phyloP scores from a whole-genome alignment of 2,888 invertebrate genomes.

The Cheilosia variabilis region DNA sequence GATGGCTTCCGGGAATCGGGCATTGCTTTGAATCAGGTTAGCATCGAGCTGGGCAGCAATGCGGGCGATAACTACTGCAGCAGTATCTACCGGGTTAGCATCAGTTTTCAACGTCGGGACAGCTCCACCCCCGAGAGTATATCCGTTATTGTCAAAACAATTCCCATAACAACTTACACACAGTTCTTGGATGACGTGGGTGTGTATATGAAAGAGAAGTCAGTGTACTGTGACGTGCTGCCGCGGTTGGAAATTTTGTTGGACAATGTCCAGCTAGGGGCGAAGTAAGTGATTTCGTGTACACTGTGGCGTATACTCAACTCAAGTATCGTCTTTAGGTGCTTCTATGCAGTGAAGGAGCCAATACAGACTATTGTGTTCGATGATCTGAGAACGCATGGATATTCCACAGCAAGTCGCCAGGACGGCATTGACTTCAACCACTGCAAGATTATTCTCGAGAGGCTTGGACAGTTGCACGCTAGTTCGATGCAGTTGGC shows the following conservation, averaged over 20 bases:
- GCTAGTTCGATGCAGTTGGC: conserved; percentile 85
- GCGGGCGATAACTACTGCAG: conserved; percentile 82
- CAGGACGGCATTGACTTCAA: conserved; percentile 84
- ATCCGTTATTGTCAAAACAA: conserved; percentile 81
- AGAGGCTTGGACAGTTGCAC: conserved; percentile 85
- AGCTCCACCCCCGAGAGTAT: conserved; percentile 15
- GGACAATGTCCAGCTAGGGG: conserved; percentile 79
- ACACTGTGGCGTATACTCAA: conserved; percentile 6
- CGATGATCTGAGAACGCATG: conserved; percentile 84
- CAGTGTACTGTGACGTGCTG: conserved; percentile 82
- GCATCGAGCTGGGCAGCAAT: conserved; percentile 80
- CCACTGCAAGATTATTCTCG: conserved; percentile 84
- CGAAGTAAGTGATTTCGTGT: conserved; percentile 77
- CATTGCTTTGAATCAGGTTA: conserved; percentile 77
- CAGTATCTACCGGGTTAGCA: conserved; percentile 79
- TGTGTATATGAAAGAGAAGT: conserved; percentile 83
- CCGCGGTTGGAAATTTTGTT: conserved; percentile 82
- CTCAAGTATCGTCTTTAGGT: conserved; percentile 72
- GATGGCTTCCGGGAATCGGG: conserved; percentile 78
- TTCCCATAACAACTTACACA: conserved; percentile 78
- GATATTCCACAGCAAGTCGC: conserved; percentile 85
- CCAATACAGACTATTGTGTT: conserved; percentile 83
- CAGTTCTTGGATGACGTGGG: conserved; percentile 82
- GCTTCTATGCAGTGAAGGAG: conserved; percentile 78
- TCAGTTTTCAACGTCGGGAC: conserved; percentile 75